Percentiles rank a stretch among this genome's conserved stretches.
Evolutionary conservation across 2,113 vertebrate genomes (phyloP).

Genomic region (Cochlearius cochlearius): DNA sequence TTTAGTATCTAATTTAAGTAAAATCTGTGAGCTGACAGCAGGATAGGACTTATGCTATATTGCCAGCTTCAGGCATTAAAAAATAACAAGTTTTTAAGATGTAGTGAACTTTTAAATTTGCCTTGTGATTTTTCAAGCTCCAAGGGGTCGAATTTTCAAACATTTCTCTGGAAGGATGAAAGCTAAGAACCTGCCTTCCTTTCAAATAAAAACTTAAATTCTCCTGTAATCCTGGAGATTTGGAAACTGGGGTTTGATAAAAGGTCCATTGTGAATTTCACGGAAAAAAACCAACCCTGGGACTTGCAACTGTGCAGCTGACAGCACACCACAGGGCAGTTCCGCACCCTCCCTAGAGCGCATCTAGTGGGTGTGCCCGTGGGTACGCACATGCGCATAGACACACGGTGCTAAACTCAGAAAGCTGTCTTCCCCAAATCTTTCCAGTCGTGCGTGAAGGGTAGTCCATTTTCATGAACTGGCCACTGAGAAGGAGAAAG

Average conservation of each 20-base stretch:
- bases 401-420: not conserved
- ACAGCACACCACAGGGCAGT: not conserved
- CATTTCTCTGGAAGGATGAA: not conserved
- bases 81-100: not conserved
- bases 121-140: not conserved
- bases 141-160: not conserved
- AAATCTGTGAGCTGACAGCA: constrained; percentile 49
- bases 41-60: not conserved
- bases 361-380: accelerated
- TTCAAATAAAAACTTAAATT: not conserved
- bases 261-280: not conserved
- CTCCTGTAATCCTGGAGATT: not conserved
- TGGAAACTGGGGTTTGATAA: not conserved
- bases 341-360: not conserved
- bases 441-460: not conserved
- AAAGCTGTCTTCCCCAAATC: not conserved
- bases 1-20: constrained; percentile 48
- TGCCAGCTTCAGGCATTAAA: constrained; percentile 34
- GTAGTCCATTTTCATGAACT: not conserved
- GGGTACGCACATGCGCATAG: not conserved
- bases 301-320: not conserved
- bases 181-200: not conserved
- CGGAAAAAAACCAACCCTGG: accelerated
- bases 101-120: constrained; percentile 5
- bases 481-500: not conserved